Base-by-base conservation (phyloP, 2,888 invertebrate genomes). In the Torymus texanus region DNA sequence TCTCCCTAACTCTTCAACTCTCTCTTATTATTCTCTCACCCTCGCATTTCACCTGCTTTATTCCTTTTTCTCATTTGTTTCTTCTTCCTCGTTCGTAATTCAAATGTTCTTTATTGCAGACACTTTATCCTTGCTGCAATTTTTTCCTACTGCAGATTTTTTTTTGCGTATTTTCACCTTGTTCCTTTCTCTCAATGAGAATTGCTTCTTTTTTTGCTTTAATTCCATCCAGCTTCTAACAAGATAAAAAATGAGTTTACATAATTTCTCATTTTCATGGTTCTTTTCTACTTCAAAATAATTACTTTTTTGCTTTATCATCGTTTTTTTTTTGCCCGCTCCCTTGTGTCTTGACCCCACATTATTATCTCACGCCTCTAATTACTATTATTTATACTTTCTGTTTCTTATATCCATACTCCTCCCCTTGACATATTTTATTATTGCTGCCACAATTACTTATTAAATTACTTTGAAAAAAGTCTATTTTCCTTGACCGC, bases 11-110 rank as follows among this genome's bases (percentile, higher is more conserved):
- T 79, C 79, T 79, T 79, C 81, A 81, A 63, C 77, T 68, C 59
- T 75, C 80, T 81, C 67, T 72, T 74, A 77, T 72, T 78, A 65
- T 71, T 66, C 66, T 58, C 74, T 18, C 67, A 73, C 80, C 62
- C 76, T 62, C 71, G 50, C 67, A 41, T 81, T 83, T 81, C 75
- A 76, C 76, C 59, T 68, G 58, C 21, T 72, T 78, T 66, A 61
- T 56, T 77, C 72, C 71, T 76, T 80, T 79, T 80, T 59, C 74
- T 80, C 72, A 68, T 67, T 77, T 81, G 71, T 76, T 82, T 74
- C 77, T 77, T 74, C 81, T 68, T 76, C 56, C 77, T 62, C 80
- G 77, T 70, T 18, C 75, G 68, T 81, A 81, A 81, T 81, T 81
- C 78, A 81, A 81, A 75, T 53, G 78, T 78, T 50, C 75, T 78